Conservation (phyloP, 2,888 invertebrate species). For the Phyllotreta cruciferae region DNA sequence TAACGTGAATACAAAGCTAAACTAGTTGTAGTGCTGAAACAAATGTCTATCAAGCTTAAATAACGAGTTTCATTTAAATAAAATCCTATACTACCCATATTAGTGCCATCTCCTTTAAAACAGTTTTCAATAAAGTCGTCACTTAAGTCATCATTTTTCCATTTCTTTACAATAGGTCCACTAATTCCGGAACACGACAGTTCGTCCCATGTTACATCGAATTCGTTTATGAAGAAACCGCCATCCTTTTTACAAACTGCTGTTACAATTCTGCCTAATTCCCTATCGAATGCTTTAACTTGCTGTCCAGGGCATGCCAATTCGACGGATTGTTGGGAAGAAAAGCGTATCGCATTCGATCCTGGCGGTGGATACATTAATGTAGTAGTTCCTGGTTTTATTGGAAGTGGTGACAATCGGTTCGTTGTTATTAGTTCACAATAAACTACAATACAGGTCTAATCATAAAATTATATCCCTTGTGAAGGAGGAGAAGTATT, state of each 20-base stretch:
- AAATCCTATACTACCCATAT: constrained; percentile 1
- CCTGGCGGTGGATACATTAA: not conserved
- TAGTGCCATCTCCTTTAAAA: not conserved
- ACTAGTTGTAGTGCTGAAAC: constrained; percentile 63
- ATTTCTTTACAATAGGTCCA: not conserved
- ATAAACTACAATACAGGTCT: too few species aligned
- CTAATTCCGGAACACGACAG: not conserved
- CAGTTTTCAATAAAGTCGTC: not conserved
- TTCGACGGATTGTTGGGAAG: not conserved
- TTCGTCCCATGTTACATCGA: constrained; percentile 1
- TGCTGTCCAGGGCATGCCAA: not conserved
- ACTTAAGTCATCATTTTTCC: not conserved
- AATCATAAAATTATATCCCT: too few species aligned
- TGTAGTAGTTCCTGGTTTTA: not conserved
- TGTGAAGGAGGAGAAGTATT: too few species aligned
- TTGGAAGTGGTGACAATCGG: not conserved
- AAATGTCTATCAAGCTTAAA: constrained; percentile 58
- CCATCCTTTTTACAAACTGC: not conserved
- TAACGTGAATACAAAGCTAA: constrained; percentile 65
- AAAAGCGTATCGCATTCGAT: not conserved
- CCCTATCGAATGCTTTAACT: not conserved
- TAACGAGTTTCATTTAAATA: not conserved
- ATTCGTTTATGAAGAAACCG: not conserved
- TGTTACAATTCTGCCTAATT: not conserved
- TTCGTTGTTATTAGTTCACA: too few species aligned